phyloP scores from a whole-genome alignment of 2,113 vertebrate genomes.

The Chaetodon auriga region DNA sequence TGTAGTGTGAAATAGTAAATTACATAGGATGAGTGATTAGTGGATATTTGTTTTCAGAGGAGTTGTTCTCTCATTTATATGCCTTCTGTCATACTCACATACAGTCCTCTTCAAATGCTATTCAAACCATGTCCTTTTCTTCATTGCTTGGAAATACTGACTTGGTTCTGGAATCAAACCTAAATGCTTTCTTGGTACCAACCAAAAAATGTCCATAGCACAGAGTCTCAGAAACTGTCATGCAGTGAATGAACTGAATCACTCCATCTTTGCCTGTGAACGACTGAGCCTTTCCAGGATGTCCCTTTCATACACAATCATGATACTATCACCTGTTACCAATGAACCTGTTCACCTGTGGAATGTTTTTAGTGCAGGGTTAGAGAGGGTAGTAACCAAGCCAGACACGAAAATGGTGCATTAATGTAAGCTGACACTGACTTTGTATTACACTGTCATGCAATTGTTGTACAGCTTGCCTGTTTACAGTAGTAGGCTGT shows the following conservation, averaged over 20 bases:
- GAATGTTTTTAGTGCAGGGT: too few relatives aligned
- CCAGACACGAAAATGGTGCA: too few relatives aligned
- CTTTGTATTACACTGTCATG: too few relatives aligned
- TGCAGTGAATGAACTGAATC: background rate
- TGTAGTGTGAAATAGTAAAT: constrained; percentile 40
- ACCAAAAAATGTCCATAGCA: background rate
- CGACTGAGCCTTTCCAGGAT: too few relatives aligned
- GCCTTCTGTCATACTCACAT: background rate
- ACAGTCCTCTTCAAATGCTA: background rate
- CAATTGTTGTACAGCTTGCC: too few relatives aligned
- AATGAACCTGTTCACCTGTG: too few relatives aligned
- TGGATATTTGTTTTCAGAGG: constrained; percentile 5
- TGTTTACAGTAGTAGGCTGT: too few relatives aligned
- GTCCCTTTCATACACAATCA: too few relatives aligned
- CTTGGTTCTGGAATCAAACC: background rate
- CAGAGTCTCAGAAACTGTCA: background rate
- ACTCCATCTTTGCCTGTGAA: too few relatives aligned
- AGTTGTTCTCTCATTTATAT: background rate
- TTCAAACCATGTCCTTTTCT: constrained; percentile 11
- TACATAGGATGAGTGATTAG: constrained; percentile 38
- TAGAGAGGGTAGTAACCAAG: too few relatives aligned
- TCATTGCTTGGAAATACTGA: background rate
- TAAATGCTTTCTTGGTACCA: background rate
- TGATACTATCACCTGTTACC: too few relatives aligned
- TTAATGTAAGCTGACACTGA: too few relatives aligned